A percentile compares a stretch with the other conserved stretches of the same genome.
Conservation (phyloP, 2,888 invertebrate species). For the Cerceris rybyensis region DNA sequence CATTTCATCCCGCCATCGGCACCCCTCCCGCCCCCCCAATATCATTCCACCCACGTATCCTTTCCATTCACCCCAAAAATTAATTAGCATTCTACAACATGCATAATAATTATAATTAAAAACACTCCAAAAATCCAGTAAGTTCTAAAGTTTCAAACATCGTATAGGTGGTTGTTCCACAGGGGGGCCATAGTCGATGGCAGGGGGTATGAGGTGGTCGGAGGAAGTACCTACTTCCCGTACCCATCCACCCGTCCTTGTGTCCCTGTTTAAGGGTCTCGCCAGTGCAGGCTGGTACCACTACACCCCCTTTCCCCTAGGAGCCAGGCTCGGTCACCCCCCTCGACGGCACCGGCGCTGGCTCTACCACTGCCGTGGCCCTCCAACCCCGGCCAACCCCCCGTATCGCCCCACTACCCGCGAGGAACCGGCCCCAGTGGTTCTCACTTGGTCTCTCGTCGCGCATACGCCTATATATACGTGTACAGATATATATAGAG, state of each 20-base stretch:
- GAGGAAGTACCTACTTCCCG: conserved; percentile 61
- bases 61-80: conserved; percentile 24
- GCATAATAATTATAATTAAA: conserved; percentile 56
- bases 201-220: conserved; percentile 49
- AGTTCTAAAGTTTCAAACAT: conserved; percentile 39
- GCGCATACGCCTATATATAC: conserved; percentile 32
- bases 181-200: conserved; percentile 43
- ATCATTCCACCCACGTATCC: neutral
- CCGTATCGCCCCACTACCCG: conserved; percentile 44
- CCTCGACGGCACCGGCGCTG: conserved; percentile 43
- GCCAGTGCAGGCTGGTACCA: conserved; percentile 71
- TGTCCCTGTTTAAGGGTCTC: conserved; percentile 64
- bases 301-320: conserved; percentile 47
- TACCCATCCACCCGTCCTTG: conserved; percentile 61
- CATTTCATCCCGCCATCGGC: neutral
- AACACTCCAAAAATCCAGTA: conserved; percentile 52
- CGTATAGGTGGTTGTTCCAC: conserved; percentile 36
- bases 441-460: conserved; percentile 59
- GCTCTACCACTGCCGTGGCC: conserved; percentile 43
- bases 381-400: conserved; percentile 50
- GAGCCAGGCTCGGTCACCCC: conserved; percentile 48
- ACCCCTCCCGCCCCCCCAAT: neutral
- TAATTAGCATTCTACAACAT: conserved; percentile 48
- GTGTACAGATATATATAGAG: conserved; percentile 39
- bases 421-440: conserved; percentile 60